These are phyloP conservation scores for Clivina fossor DNA, from an alignment of 2,888 invertebrate species.

Conservation along the genomic window DNA sequence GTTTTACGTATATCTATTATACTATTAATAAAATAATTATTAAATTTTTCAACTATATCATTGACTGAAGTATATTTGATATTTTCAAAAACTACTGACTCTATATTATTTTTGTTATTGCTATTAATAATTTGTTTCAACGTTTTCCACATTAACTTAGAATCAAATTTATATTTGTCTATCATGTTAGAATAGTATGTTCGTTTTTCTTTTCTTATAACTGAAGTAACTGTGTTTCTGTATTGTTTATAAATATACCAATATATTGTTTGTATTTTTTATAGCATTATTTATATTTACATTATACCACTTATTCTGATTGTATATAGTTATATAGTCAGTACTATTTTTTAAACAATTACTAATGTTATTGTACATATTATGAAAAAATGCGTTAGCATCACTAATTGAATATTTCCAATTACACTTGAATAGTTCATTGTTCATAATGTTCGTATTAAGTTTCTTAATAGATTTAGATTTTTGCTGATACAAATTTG, in stretches of 20 bases:
- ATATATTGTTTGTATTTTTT: background rate
- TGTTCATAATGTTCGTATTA: background rate
- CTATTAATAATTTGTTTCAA: background rate
- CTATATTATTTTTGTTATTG: background rate
- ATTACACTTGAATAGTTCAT: background rate
- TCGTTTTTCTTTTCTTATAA: background rate
- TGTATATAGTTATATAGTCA: background rate
- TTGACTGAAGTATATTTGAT: background rate
- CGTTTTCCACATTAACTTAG: background rate
- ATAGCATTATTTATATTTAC: conserved; percentile 1
- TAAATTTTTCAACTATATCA: background rate
- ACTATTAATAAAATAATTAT: background rate
- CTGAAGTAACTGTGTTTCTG: background rate
- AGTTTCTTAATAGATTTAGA: background rate
- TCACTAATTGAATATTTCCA: background rate
- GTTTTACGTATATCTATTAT: background rate
- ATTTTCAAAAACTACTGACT: background rate
- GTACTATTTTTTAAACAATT: background rate
- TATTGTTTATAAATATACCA: background rate
- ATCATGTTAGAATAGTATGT: background rate
- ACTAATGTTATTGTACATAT: background rate
- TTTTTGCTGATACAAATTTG: background rate
- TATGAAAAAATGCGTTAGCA: background rate
- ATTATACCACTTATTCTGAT: background rate
- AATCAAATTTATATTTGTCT: background rate